Conservation (phyloP, 2,797 vertebrate genomes). For the Heliangelus exortis region DNA sequence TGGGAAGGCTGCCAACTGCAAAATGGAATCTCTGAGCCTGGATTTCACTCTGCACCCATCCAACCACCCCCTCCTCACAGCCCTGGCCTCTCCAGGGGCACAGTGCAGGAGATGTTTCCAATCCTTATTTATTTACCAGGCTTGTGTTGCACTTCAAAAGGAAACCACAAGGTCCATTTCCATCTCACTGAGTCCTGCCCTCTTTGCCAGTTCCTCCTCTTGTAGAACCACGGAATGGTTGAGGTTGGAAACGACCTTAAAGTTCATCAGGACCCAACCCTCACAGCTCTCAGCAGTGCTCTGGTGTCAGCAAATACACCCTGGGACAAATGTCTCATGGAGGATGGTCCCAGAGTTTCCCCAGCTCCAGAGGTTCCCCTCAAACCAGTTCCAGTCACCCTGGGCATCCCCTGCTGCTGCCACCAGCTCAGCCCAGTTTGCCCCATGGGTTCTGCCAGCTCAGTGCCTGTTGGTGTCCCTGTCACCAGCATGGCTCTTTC, state of each 20-base stretch:
- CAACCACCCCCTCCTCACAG: conserved; percentile 59
- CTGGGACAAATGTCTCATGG: rapidly evolving
- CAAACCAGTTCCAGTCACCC: rapidly evolving
- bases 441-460: rapidly evolving
- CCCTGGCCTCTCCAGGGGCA: not conserved
- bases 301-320: rapidly evolving
- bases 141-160: conserved; percentile 12
- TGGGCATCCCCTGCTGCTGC: not conserved
- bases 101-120: conserved; percentile 37
- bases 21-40: conserved; percentile 80
- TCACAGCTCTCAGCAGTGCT: not conserved
- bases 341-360: not conserved
- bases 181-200: not conserved
- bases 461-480: rapidly evolving
- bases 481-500: not conserved
- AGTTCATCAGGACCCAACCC: too few relatives aligned
- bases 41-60: conserved; percentile 75
- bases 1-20: conserved; percentile 75
- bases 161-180: rapidly evolving
- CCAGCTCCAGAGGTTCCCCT: rapidly evolving
- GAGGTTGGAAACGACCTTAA: too few relatives aligned
- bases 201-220: rapidly evolving
- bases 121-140: conserved; percentile 58
- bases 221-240: too few relatives aligned
- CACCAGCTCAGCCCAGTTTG: rapidly evolving